Evolutionary conservation across 2,113 vertebrate genomes (phyloP).

Genomic region (Melanotaenia duboulayi): DNA sequence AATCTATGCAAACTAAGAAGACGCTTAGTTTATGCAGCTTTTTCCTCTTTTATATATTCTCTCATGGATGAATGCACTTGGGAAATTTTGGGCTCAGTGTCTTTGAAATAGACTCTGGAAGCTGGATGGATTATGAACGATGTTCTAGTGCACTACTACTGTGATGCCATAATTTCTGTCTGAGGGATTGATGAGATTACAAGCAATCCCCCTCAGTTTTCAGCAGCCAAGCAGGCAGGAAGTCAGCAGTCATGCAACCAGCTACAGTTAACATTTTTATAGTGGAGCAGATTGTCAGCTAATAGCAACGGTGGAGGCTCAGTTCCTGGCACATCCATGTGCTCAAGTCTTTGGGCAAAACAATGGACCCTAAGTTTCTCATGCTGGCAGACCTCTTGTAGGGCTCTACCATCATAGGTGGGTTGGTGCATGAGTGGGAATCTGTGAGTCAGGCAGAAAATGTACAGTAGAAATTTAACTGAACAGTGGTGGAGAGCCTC

Average conservation of each 20-base stretch:
- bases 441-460: slow-evolving; percentile 9
- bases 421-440: too few species aligned
- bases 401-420: too few species aligned
- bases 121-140: slow-evolving; percentile 42
- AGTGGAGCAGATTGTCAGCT: neutral
- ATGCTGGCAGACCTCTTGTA: neutral
- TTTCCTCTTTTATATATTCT: too few species aligned
- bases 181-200: slow-evolving; percentile 65
- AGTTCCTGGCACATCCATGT: neutral
- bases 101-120: slow-evolving; percentile 2
- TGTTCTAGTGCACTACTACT: slow-evolving; percentile 38
- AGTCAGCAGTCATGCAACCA: slow-evolving; percentile 38
- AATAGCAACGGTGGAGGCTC: neutral
- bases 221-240: slow-evolving; percentile 33
- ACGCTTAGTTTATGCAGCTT: too few species aligned
- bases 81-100: too few species aligned
- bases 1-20: too few species aligned
- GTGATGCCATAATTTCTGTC: slow-evolving; percentile 58
- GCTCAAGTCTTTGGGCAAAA: neutral
- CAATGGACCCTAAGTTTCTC: neutral
- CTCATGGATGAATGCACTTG: too few species aligned
- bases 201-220: slow-evolving; percentile 66
- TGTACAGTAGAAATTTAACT: slow-evolving; percentile 6
- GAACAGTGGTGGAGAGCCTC: neutral
- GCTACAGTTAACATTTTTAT: slow-evolving; percentile 29